These are phyloP conservation scores for Imbricaverruca yamaguchii DNA, from an alignment of 2,888 invertebrate species.

Conservation along the genomic window DNA sequence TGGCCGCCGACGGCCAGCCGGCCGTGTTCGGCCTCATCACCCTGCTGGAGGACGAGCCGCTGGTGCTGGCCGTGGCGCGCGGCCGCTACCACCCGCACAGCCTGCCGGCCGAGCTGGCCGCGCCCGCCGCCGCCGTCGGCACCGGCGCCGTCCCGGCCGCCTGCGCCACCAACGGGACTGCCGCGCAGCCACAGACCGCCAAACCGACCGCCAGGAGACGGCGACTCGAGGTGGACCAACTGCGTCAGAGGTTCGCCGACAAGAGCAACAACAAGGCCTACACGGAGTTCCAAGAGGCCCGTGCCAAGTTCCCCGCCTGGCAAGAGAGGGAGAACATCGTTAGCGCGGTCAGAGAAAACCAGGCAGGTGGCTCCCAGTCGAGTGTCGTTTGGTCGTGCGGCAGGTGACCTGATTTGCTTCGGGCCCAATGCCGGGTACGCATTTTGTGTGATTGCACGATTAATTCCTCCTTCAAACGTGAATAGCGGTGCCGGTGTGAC, in stretches of 20 bases:
- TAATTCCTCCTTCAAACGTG: no score
- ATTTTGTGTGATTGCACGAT: no score
- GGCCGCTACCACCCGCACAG: constrained; percentile 22
- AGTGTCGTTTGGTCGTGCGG: no score
- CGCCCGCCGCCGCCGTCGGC: background rate
- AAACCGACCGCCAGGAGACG: background rate
- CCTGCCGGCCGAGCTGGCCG: constrained; percentile 8
- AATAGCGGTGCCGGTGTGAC: no score
- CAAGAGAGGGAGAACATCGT: constrained; percentile 60
- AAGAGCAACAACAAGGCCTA: constrained; percentile 4
- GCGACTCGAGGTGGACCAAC: background rate
- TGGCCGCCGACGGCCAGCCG: constrained; percentile 61
- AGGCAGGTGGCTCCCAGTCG: constrained; percentile 48
- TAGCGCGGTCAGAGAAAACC: constrained; percentile 54
- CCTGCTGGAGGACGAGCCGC: constrained; percentile 26
- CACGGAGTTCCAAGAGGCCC: constrained; percentile 38
- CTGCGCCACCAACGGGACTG: background rate
- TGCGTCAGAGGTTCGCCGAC: background rate
- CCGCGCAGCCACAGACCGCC: background rate
- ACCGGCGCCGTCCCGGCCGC: background rate
- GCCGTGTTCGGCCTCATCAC: constrained; percentile 64
- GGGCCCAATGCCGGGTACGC: no score
- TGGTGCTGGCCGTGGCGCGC: constrained; percentile 21
- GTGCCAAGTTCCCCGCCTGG: constrained; percentile 66
- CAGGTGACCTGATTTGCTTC: no score